These are phyloP conservation scores for Lagopus leucura DNA, from an alignment of 2,113 vertebrate genomes.

Conservation along the genomic window DNA sequence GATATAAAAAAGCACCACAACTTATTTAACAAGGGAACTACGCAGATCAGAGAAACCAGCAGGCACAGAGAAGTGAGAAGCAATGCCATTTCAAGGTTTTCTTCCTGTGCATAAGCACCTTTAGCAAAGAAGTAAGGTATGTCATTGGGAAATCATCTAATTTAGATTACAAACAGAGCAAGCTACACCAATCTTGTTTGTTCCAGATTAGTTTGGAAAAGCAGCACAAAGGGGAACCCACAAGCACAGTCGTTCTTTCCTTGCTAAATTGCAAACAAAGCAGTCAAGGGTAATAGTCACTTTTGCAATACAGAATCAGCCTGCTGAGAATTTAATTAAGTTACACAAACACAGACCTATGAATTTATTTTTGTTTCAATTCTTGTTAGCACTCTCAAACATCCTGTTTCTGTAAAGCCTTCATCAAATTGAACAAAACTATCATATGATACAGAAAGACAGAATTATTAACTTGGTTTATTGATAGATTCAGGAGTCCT, in stretches of 20 bases:
- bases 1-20: neutral
- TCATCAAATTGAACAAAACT: neutral
- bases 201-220: constrained; percentile 41
- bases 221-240: neutral
- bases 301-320: constrained; percentile 30
- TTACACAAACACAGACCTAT: constrained; percentile 16
- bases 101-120: neutral
- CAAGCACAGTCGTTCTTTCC: neutral
- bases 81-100: neutral
- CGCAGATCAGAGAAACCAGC: neutral
- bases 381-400: neutral
- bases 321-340: constrained; percentile 48
- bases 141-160: constrained; percentile 11
- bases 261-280: constrained; percentile 39
- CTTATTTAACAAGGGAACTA: neutral
- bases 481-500: neutral
- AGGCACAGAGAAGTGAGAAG: neutral
- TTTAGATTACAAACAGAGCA: constrained; percentile 19
- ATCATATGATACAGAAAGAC: neutral
- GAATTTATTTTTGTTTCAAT: constrained; percentile 36
- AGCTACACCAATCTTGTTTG: constrained; percentile 17
- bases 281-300: constrained; percentile 7
- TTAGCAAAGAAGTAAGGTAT: neutral
- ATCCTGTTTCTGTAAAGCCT: neutral
- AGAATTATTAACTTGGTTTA: neutral